Conservation (phyloP, 2,797 vertebrate genomes). For the Peromyscus melanophrys region DNA sequence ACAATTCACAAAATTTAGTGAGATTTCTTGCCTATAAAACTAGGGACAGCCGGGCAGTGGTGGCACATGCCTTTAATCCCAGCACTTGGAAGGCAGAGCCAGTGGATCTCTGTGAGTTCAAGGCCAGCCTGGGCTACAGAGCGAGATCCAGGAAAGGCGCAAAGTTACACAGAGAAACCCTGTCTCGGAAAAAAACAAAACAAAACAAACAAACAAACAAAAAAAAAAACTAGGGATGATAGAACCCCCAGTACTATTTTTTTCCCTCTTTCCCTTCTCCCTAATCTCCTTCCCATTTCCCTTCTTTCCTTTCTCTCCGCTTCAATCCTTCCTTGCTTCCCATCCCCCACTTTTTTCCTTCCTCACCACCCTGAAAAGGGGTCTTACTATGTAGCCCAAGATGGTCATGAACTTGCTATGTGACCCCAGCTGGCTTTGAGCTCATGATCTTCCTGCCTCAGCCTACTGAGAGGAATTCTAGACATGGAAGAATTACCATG, state of each 20-base stretch:
- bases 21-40: slow-evolving; percentile 44
- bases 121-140: no score
- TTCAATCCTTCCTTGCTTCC: background rate
- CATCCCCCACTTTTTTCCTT: background rate
- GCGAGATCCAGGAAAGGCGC: no score
- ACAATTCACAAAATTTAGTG: background rate
- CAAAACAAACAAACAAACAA: no score
- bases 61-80: no score
- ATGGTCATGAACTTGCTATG: background rate
- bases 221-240: background rate
- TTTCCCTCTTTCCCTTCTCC: background rate
- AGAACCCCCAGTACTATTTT: background rate
- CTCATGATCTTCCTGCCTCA: background rate
- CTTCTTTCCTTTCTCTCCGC: background rate
- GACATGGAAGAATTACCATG: background rate
- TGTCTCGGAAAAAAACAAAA: no score
- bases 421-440: background rate
- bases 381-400: background rate
- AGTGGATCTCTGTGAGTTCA: no score
- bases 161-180: no score
- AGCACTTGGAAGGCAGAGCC: no score
- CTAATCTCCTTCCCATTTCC: background rate
- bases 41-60: background rate
- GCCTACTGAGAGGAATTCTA: background rate
- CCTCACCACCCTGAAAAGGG: background rate